Evolutionary conservation across 1,140 invertebrate genomes (phyloP).

Genomic region (Helicoverpa armigera): DNA sequence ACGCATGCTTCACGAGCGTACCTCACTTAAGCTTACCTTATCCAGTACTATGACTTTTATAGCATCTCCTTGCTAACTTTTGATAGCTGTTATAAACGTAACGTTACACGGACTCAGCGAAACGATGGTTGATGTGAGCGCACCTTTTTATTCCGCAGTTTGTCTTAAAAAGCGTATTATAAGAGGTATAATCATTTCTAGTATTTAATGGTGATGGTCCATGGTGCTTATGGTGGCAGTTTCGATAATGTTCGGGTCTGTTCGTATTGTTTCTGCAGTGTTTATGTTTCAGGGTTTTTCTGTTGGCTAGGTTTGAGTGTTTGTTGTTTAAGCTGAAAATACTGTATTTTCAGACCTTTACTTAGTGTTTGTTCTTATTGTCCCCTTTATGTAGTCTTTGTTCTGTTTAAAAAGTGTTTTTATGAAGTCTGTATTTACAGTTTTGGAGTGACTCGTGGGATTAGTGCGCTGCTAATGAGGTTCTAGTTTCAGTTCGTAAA

Average conservation of each 20-base stretch:
- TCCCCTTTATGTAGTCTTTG: too few species aligned
- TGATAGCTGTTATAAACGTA: slow-evolving; percentile 58
- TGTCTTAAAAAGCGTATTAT: slow-evolving; percentile 56
- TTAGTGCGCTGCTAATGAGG: too few species aligned
- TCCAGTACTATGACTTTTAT: slow-evolving; percentile 31
- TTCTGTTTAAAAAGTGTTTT: too few species aligned
- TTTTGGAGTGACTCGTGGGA: too few species aligned
- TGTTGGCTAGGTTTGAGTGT: not conserved
- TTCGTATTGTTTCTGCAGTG: slow-evolving; percentile 3
- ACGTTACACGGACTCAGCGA: slow-evolving; percentile 46
- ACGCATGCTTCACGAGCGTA: slow-evolving; percentile 7
- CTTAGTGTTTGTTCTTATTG: too few species aligned
- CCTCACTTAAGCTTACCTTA: slow-evolving; percentile 19
- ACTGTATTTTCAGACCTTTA: too few species aligned
- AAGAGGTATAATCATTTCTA: slow-evolving; percentile 55
- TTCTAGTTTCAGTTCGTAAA: too few species aligned
- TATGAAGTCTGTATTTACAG: too few species aligned
- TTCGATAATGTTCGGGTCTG: slow-evolving; percentile 6
- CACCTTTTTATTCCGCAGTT: slow-evolving; percentile 60
- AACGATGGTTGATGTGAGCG: slow-evolving; percentile 44
- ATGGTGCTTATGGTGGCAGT: slow-evolving; percentile 1
- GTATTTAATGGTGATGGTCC: slow-evolving; percentile 45
- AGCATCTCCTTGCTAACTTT: slow-evolving; percentile 54
- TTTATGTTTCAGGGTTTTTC: not conserved
- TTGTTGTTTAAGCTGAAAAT: not conserved